Evolutionary conservation across 2,113 vertebrate species (phyloP).

Genomic region (Onychostruthus taczanowskii): DNA sequence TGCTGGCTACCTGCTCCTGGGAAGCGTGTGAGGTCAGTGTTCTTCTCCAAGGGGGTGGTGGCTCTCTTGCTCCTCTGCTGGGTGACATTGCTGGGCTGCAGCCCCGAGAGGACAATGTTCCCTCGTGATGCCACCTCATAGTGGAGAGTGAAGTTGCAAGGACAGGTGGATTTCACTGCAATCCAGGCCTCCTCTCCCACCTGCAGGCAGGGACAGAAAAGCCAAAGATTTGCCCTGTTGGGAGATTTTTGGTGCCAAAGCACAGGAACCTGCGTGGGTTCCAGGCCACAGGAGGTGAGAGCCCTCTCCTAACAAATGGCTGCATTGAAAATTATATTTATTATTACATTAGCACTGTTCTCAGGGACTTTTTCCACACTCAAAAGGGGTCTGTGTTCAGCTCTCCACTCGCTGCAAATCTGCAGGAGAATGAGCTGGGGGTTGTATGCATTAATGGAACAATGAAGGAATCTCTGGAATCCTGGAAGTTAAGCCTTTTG

Average conservation of each 20-base stretch:
- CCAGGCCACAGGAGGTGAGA: background rate
- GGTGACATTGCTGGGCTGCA: slow-evolving; percentile 75
- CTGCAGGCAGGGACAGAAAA: slow-evolving; percentile 63
- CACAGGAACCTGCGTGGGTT: background rate
- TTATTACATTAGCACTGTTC: background rate
- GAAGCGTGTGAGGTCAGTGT: slow-evolving; percentile 60
- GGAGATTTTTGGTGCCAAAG: background rate
- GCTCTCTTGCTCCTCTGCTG: slow-evolving; percentile 77
- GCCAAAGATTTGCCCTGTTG: background rate
- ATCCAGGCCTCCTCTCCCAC: slow-evolving; percentile 84
- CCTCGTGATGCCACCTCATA: slow-evolving; percentile 88
- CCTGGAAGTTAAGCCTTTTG: slow-evolving; percentile 57
- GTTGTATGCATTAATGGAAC: slow-evolving; percentile 23
- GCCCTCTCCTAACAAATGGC: background rate
- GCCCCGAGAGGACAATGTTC: slow-evolving; percentile 86
- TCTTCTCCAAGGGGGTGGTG: slow-evolving; percentile 74
- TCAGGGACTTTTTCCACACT: background rate
- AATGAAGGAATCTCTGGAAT: slow-evolving; percentile 64
- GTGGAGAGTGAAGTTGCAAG: slow-evolving; percentile 89
- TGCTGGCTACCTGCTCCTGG: slow-evolving; percentile 57
- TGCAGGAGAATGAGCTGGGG: background rate
- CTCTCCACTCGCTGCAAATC: background rate
- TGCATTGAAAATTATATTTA: background rate
- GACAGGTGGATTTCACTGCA: slow-evolving; percentile 86
- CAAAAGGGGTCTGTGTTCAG: background rate